Evolutionary conservation across 2,113 vertebrate species (phyloP), one percentile per base, ranked within the genome.

Genomic region (Neopipo cinnamomea): DNA sequence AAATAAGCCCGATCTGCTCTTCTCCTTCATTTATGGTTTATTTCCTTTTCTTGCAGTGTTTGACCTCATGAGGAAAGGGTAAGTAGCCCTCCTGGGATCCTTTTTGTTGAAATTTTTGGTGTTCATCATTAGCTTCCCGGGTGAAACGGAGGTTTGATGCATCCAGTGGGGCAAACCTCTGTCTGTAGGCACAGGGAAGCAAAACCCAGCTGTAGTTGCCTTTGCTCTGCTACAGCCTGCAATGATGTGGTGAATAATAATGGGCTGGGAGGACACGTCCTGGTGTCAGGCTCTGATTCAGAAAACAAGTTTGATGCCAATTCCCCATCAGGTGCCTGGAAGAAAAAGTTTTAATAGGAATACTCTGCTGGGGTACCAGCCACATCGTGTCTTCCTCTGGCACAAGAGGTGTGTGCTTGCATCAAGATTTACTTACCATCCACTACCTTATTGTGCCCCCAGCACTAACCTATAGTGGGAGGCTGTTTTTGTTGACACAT

Each of bases 41-140:
- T 98, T 79, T 97, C 88, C 61, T 97, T 97, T 80, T 95, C 89
- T 97, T 97, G 88, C 98, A 99, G 99, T 99, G 96, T 99, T 99
- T 98, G 99, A 99, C 97, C 98, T 99, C 92, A 98, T 99, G 98
- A 98, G 97, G 84, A 99, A 99, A 96, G 99, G 99, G 99, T 99
- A 98, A 99, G 99, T 99, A 97, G 72, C 90, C 77, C 55, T 74
- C 33, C 39, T 63, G 91, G 46, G 78, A 82, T 68, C 33, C 52
- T 47, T 61, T 62, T 9, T 68, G 68, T 56, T 35, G 30, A 39
- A 55, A 63, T 28, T 73, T n/a, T 50, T 78, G 59, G 14, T 67
- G 41, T 75, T 67, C 28, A 42, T 73, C n/a, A 2, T 41, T 41
- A 61, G 28, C 23, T 71, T 66, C 33, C 50, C 13, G 27, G 33